phyloP scores from a whole-genome alignment of 2,797 vertebrate species.

The Brotula barbata region DNA sequence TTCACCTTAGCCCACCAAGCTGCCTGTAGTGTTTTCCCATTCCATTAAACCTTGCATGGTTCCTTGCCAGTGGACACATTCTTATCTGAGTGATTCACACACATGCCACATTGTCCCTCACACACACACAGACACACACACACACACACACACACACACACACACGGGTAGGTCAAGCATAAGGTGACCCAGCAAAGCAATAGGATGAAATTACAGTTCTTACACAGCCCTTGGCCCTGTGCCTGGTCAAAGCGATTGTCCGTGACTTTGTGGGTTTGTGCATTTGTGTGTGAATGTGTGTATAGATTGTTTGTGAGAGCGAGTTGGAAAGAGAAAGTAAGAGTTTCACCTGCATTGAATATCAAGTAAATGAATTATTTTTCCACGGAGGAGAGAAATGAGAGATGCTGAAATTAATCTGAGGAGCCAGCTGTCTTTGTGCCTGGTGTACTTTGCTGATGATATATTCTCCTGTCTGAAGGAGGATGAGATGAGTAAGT shows the following conservation, averaged over 20 bases:
- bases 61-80: constrained; percentile 29
- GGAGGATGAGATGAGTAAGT: constrained; percentile 53
- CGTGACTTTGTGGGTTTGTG: constrained; percentile 59
- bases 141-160: constrained; percentile 30
- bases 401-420: constrained; percentile 64
- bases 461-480: constrained; percentile 61
- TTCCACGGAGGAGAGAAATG: constrained; percentile 42
- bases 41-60: constrained; percentile 35
- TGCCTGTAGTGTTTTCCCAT: constrained; percentile 30
- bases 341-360: constrained; percentile 55
- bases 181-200: constrained; percentile 69
- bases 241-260: constrained; percentile 72
- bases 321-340: constrained; percentile 30
- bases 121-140: constrained; percentile 15
- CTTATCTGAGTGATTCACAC: constrained; percentile 20
- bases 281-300: background rate
- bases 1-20: constrained; percentile 15
- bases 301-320: constrained; percentile 16
- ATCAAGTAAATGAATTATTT: constrained; percentile 67
- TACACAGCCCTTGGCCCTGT: constrained; percentile 64
- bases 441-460: constrained; percentile 61
- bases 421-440: constrained; percentile 71
- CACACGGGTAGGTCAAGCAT: constrained; percentile 62
- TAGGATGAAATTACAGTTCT: constrained; percentile 67
- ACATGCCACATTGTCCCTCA: background rate